Conservation (phyloP, 2,888 invertebrate species). For the Dryobotodes eremita region DNA sequence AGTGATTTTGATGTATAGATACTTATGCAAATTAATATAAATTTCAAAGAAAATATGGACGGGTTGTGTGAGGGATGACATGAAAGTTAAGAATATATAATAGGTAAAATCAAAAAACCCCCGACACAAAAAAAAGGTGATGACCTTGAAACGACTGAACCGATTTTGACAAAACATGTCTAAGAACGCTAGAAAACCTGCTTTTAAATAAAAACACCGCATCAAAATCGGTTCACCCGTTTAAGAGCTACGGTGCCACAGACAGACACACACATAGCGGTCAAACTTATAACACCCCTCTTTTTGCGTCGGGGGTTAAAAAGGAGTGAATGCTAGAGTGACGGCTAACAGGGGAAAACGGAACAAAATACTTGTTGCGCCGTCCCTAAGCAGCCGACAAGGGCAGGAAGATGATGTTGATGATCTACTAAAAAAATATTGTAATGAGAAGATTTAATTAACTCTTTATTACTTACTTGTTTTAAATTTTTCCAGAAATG, state of each 20-base stretch:
- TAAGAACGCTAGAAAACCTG: no score
- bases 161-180: no score
- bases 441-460: not conserved
- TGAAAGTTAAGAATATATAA: no score
- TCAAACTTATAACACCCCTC: no score
- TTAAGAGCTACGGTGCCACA: no score
- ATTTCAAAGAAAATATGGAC: not conserved
- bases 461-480: not conserved
- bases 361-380: not conserved
- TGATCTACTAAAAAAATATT: not conserved
- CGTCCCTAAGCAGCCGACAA: not conserved
- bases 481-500: conserved; percentile 77
- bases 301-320: no score
- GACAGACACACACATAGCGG: no score
- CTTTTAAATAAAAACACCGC: no score
- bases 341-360: not conserved
- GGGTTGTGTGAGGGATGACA: not conserved
- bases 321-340: not conserved
- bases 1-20: not conserved
- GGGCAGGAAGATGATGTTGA: not conserved
- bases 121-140: no score
- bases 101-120: no score
- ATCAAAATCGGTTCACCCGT: no score
- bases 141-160: no score
- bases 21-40: not conserved